Conservation (phyloP, 2,888 invertebrate species). For the Melanargia galathea region DNA sequence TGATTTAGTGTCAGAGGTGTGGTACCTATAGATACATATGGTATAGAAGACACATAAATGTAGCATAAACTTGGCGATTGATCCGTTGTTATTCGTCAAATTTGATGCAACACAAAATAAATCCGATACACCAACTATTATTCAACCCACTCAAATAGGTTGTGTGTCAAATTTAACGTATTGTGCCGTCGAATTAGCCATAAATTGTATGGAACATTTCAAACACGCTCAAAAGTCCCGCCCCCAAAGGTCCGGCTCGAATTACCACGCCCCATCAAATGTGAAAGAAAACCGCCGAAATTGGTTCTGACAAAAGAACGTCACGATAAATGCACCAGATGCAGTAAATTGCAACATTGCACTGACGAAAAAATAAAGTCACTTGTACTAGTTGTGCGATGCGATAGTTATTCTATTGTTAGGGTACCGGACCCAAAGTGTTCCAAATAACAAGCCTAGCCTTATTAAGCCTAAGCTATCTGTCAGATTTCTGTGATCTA, state of each 20-base stretch:
- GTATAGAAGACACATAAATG: too few relatives aligned
- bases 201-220: background rate
- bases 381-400: background rate
- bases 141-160: background rate
- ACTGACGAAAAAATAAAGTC: background rate
- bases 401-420: conserved; percentile 4
- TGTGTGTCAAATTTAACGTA: conserved; percentile 12
- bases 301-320: conserved; percentile 18
- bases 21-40: too few relatives aligned
- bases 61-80: too few relatives aligned
- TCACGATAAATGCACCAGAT: conserved; percentile 29
- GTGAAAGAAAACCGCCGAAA: conserved; percentile 33
- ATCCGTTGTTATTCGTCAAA: too few relatives aligned
- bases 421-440: too few relatives aligned
- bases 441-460: too few relatives aligned
- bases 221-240: conserved; percentile 23
- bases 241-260: conserved; percentile 50
- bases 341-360: conserved; percentile 23
- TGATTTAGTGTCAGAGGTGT: too few relatives aligned
- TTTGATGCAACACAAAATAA: too few relatives aligned
- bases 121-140: too few relatives aligned
- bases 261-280: conserved; percentile 37
- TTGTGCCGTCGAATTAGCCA: conserved; percentile 4
- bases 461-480: too few relatives aligned
- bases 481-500: too few relatives aligned